Percentiles rank a stretch among this genome's conserved stretches.
Evolutionary conservation across 2,797 vertebrate species (phyloP).

Genomic region (Pangasius djambal): DNA sequence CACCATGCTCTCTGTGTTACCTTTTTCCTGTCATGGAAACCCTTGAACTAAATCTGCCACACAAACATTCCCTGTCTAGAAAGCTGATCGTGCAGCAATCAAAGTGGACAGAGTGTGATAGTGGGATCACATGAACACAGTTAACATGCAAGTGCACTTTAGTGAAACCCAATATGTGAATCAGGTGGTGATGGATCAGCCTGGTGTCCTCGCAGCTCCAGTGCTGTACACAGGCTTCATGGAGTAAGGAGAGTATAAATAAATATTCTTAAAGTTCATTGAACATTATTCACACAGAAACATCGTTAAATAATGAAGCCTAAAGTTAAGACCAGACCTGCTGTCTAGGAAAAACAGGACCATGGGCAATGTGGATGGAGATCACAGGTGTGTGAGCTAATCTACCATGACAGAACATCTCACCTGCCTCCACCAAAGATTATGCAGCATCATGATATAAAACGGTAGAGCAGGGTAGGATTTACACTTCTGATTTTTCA

Average conservation of each 20-base stretch:
- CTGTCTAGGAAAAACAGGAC: conserved; percentile 50
- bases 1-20: conserved; percentile 8
- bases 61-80: not conserved
- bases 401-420: conserved; percentile 16
- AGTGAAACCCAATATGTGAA: conserved; percentile 8
- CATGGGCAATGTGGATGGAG: conserved; percentile 35
- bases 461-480: not conserved
- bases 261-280: not conserved
- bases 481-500: conserved; percentile 3
- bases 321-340: conserved; percentile 42
- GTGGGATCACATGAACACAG: conserved; percentile 12
- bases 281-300: not conserved
- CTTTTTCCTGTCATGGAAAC: conserved; percentile 23
- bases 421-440: not conserved
- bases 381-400: conserved; percentile 14
- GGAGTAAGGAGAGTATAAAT: not conserved
- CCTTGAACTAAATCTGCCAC: conserved; percentile 10
- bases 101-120: not conserved
- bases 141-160: conserved; percentile 16
- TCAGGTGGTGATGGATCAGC: not conserved
- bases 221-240: not conserved
- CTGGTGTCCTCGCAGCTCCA: not conserved
- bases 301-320: conserved; percentile 31
- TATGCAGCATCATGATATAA: not conserved
- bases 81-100: conserved; percentile 8